Conservation (phyloP, 2,113 vertebrate species). For the Caranx melampygus region DNA sequence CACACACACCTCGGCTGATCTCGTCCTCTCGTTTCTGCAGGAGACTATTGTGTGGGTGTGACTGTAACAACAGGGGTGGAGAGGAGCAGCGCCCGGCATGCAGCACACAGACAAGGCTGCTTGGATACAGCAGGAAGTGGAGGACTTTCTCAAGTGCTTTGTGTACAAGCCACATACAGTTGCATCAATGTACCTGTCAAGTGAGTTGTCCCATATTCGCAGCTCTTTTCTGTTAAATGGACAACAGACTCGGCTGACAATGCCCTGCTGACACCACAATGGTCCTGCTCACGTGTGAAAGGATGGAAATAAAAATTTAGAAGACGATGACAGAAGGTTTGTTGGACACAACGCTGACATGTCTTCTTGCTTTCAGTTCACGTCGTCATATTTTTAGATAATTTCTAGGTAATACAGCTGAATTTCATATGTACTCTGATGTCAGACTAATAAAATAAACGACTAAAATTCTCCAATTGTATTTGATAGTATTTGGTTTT, state of each 20-base stretch:
- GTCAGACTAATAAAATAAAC: slow-evolving; percentile 8
- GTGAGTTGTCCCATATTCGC: slow-evolving; percentile 37
- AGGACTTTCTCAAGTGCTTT: slow-evolving; percentile 39
- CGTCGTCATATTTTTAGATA: background rate
- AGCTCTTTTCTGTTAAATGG: background rate
- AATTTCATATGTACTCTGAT: background rate
- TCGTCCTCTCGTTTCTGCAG: slow-evolving; percentile 41
- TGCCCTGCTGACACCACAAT: background rate
- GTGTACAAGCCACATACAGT: slow-evolving; percentile 43
- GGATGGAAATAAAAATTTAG: background rate
- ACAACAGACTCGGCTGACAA: background rate
- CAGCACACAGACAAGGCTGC: slow-evolving; percentile 25
- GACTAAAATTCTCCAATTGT: background rate
- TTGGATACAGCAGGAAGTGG: slow-evolving; percentile 27
- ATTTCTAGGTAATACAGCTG: background rate
- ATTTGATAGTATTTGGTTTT: background rate
- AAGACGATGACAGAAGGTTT: background rate
- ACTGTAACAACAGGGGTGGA: slow-evolving; percentile 12
- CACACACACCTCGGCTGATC: slow-evolving; percentile 10
- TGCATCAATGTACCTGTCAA: slow-evolving; percentile 50
- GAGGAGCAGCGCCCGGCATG: slow-evolving; percentile 23
- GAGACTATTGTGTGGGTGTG: slow-evolving; percentile 63
- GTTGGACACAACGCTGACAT: background rate
- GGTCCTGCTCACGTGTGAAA: background rate
- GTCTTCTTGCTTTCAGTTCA: background rate